Evolutionary conservation across 2,888 invertebrate species (phyloP).

Genomic region (Drosophila subsilvestris): DNA sequence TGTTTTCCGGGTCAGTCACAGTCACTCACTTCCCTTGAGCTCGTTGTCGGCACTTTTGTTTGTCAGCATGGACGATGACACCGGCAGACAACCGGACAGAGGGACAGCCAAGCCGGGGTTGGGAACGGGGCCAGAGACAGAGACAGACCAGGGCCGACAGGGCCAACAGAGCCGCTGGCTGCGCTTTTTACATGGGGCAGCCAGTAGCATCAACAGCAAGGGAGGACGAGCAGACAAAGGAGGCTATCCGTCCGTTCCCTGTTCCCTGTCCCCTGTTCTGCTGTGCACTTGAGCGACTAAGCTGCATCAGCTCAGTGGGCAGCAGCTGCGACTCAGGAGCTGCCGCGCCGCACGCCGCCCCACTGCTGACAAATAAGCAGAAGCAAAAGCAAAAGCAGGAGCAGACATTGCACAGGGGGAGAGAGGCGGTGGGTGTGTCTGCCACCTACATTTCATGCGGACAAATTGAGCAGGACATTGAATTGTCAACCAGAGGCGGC

Average conservation of each 20-base stretch:
- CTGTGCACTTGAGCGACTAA: slow-evolving; percentile 78
- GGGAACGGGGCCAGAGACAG: slow-evolving; percentile 28
- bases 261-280: slow-evolving; percentile 37
- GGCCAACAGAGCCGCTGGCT: slow-evolving; percentile 67
- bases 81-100: slow-evolving; percentile 51
- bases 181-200: slow-evolving; percentile 68
- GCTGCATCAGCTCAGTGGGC: slow-evolving; percentile 65
- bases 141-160: slow-evolving; percentile 21
- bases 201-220: slow-evolving; percentile 26
- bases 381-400: slow-evolving; percentile 24
- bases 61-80: slow-evolving; percentile 78
- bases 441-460: slow-evolving; percentile 65
- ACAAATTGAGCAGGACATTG: slow-evolving; percentile 80
- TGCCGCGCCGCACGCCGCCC: slow-evolving; percentile 3
- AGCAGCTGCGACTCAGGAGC: slow-evolving; percentile 39
- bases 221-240: slow-evolving; percentile 44
- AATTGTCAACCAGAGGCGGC: slow-evolving; percentile 69
- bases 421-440: slow-evolving; percentile 9
- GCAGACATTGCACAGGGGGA: slow-evolving; percentile 32
- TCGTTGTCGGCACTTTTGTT: slow-evolving; percentile 77
- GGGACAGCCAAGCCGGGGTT: slow-evolving; percentile 14
- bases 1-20: slow-evolving; percentile 78
- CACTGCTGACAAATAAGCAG: slow-evolving; percentile 53
- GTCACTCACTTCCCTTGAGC: slow-evolving; percentile 78
- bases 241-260: slow-evolving; percentile 29